Conservation (phyloP, 2,113 vertebrate species). For the Malaclemys terrapin region DNA sequence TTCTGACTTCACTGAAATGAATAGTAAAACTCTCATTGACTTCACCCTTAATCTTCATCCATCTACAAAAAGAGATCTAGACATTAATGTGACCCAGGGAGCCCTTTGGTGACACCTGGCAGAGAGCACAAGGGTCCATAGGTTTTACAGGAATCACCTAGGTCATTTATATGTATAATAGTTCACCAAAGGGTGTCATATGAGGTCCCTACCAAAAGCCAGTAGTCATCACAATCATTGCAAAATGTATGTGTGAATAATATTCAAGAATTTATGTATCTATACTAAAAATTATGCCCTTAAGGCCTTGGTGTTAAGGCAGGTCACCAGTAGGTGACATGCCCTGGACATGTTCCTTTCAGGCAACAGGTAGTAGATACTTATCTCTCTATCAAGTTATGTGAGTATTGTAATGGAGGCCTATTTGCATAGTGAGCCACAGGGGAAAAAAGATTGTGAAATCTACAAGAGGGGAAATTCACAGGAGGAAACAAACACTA, state of each 20-base stretch:
- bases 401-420: background rate
- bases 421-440: background rate
- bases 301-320: background rate
- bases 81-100: background rate
- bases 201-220: too few relatives aligned
- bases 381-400: background rate
- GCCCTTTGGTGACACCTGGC: too few relatives aligned
- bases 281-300: background rate
- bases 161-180: too few relatives aligned
- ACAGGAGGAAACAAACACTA: background rate
- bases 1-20: background rate
- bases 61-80: background rate
- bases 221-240: too few relatives aligned
- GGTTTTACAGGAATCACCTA: too few relatives aligned
- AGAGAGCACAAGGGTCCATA: background rate
- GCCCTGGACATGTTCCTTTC: too few relatives aligned
- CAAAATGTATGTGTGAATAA: background rate
- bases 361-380: too few relatives aligned
- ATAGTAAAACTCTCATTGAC: background rate
- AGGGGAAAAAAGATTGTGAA: background rate
- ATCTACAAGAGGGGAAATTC: background rate
- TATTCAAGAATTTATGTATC: background rate
- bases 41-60: background rate
- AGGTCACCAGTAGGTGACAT: background rate
- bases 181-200: too few relatives aligned